These are phyloP conservation scores for Agrilus planipennis DNA, from an alignment of 1,140 invertebrate species.

Conservation along the genomic window DNA sequence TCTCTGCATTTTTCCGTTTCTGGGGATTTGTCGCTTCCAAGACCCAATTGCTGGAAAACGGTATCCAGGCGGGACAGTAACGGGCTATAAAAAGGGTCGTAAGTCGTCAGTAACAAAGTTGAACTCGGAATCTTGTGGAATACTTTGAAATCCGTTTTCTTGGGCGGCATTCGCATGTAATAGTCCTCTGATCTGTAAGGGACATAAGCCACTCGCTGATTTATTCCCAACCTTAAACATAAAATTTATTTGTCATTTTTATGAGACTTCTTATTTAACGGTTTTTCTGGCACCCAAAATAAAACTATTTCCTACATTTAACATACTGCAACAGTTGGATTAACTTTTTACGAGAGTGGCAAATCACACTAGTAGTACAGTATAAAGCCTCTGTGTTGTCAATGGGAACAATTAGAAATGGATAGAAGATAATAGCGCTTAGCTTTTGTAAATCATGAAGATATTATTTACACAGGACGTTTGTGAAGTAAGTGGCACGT, in stretches of 20 bases:
- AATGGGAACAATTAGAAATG: no score
- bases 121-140: constrained; percentile 76
- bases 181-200: constrained; percentile 38
- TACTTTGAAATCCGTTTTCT: constrained; percentile 41
- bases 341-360: no score
- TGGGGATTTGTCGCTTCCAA: constrained; percentile 34
- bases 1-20: constrained; percentile 62
- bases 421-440: no score
- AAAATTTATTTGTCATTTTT: constrained; percentile 5
- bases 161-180: constrained; percentile 33
- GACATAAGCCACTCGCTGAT: constrained; percentile 35
- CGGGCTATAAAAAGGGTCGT: constrained; percentile 78
- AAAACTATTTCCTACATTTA: no score
- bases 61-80: constrained; percentile 66
- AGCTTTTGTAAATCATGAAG: no score
- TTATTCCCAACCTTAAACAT: constrained; percentile 39
- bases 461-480: no score
- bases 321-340: no score
- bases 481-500: no score
- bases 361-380: no score
- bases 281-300: no score
- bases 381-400: no score
- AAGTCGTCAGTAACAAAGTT: constrained; percentile 67
- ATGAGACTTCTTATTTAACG: not conserved
- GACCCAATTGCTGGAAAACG: constrained; percentile 65